phyloP scores from a whole-genome alignment of 2,888 invertebrate species.

The Mimachlamys varia region DNA sequence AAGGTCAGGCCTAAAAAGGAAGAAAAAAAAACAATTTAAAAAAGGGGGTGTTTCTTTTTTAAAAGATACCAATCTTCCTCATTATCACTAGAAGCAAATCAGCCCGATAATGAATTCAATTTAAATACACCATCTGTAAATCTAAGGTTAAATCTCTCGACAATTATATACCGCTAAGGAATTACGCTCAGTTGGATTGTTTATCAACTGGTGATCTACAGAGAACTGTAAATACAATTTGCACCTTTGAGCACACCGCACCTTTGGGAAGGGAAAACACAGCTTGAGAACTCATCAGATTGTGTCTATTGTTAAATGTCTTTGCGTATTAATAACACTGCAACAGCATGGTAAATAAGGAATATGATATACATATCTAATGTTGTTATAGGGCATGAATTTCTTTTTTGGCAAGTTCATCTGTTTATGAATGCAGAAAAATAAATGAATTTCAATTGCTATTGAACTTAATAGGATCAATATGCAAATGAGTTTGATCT shows the following conservation, averaged over 20 bases:
- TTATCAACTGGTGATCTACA: background rate
- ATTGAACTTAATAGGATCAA: background rate
- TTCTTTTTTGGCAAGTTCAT: background rate
- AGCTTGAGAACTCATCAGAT: background rate
- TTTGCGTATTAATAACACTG: background rate
- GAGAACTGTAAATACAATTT: background rate
- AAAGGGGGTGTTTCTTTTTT: constrained; percentile 3
- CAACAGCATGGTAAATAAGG: background rate
- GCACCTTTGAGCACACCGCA: background rate
- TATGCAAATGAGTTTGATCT: background rate
- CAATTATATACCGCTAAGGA: background rate
- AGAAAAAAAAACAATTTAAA: constrained; percentile 18
- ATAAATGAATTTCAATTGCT: background rate
- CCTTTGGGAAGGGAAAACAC: background rate
- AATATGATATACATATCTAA: background rate
- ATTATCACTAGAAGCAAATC: constrained; percentile 25
- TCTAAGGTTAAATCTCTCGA: background rate
- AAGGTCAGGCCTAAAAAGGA: background rate
- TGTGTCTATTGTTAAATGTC: background rate
- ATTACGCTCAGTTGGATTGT: constrained; percentile 31
- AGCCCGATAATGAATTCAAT: constrained; percentile 4
- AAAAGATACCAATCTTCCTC: background rate
- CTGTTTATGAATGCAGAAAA: background rate
- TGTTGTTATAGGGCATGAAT: background rate
- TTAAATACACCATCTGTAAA: constrained; percentile 29